A percentile compares a stretch with the other conserved stretches of the same genome.
phyloP scores from a whole-genome alignment of 2,797 vertebrate species.

The Momotus momota region DNA sequence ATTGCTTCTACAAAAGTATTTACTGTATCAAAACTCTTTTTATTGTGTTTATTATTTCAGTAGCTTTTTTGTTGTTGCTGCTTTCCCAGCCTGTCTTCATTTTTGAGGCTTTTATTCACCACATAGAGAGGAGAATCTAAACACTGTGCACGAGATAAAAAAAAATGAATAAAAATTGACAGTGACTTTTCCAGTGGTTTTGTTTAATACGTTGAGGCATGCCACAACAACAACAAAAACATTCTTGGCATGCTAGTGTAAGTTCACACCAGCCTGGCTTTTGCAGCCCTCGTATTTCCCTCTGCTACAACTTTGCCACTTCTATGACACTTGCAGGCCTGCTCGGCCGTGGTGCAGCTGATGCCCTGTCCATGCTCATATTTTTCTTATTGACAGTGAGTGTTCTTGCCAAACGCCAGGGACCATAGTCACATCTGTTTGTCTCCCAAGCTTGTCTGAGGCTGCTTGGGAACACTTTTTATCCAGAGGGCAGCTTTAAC shows the following conservation, averaged over 20 bases:
- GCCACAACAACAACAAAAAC: constrained; percentile 18
- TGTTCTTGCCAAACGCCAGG: constrained; percentile 97
- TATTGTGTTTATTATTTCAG: neutral
- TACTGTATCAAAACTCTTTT: neutral
- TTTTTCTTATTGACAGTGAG: constrained; percentile 94
- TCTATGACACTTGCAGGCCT: constrained; percentile 78
- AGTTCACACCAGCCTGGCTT: constrained; percentile 74
- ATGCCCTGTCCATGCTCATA: constrained; percentile 95
- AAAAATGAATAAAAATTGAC: constrained; percentile 21
- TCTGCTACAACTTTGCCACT: constrained; percentile 60
- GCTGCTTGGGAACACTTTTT: constrained; percentile 76
- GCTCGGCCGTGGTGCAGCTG: constrained; percentile 88
- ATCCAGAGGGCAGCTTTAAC: constrained; percentile 83
- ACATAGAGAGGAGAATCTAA: neutral
- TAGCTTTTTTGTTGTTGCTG: neutral
- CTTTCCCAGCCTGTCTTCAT: neutral
- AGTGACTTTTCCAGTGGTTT: constrained; percentile 3
- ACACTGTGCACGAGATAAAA: neutral
- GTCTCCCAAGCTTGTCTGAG: constrained; percentile 85
- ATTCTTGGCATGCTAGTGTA: constrained; percentile 43
- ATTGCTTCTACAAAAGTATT: neutral
- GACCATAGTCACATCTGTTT: constrained; percentile 98
- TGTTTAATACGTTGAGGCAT: constrained; percentile 27
- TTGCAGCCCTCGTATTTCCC: constrained; percentile 73
- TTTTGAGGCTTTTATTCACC: neutral